phyloP scores from a whole-genome alignment of 2,797 vertebrate genomes.

The Novumbra hubbsi region DNA sequence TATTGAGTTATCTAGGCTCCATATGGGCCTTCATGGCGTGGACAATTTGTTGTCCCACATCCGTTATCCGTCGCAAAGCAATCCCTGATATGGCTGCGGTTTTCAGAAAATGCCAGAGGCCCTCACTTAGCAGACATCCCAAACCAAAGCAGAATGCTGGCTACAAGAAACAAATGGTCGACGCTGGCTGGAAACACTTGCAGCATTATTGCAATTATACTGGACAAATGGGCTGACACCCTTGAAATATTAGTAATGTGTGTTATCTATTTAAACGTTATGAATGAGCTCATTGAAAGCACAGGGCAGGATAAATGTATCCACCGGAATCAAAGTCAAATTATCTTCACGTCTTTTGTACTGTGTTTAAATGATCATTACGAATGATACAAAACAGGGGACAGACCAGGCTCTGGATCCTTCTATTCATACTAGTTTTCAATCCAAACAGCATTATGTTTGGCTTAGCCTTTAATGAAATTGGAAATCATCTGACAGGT shows the following conservation, averaged over 20 bases:
- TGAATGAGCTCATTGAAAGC: conserved; percentile 36
- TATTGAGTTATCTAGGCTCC: too few relatives aligned
- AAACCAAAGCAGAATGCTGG: background rate
- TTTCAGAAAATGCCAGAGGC: background rate
- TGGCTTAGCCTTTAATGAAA: background rate
- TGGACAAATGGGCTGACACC: conserved; percentile 33
- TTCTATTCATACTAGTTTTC: background rate
- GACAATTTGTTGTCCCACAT: too few relatives aligned
- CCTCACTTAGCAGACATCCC: background rate
- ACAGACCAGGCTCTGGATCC: background rate
- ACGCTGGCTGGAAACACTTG: conserved; percentile 23
- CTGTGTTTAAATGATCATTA: conserved; percentile 28
- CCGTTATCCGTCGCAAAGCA: too few relatives aligned
- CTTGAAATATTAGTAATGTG: conserved; percentile 40
- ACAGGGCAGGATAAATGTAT: conserved; percentile 38
- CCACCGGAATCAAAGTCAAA: conserved; percentile 42
- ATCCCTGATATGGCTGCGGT: too few relatives aligned
- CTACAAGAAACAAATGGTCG: conserved; percentile 21
- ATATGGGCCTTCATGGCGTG: too few relatives aligned
- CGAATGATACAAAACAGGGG: conserved; percentile 8
- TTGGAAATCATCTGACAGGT: background rate
- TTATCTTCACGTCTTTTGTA: conserved; percentile 41
- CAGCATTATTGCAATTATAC: conserved; percentile 39
- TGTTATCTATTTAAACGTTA: conserved; percentile 44
- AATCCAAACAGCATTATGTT: conserved; percentile 7